Evolutionary conservation across 2,888 invertebrate genomes (phyloP), one percentile per base, ranked within the genome.

Genomic region (Spodoptera littoralis): DNA sequence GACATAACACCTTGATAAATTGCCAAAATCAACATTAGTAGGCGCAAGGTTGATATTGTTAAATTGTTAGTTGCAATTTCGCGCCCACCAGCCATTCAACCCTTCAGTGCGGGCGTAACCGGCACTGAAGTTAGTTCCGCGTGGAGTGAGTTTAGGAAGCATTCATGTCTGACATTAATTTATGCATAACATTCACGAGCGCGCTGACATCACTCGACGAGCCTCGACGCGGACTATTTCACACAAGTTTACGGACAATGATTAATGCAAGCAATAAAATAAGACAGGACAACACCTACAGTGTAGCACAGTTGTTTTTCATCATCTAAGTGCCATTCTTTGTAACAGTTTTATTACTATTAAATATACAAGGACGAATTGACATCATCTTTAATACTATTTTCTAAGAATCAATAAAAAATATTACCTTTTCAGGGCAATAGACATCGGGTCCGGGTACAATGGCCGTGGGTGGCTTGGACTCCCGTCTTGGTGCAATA

Each of bases 401-500:
- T 60, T 24, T 45, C 44, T 8, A 27, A 55, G 46, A n/a, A 43
- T n/a, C 41, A 3, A n/a, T 8, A 41, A 41, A 55, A 36, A 36
- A 36, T 6, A 4, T 65, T 88, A 93, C 93, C 90, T 96, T 96
- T 84, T 97, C 97, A 0, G 97, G 96, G 59, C 94, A 92, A 81
- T 97, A 97, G 4, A 96, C 95, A 30, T 96, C 96, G 0, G 97
- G 96, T 27, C 96, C 95, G 0, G 95, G 95, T 0, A 95, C 89
- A 11, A 88, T 80, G 1, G 88, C 91, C 3, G 95, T 82, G 0
- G 94, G 88, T 22, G 83, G 88, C 73, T 85, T 91, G 24, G 86
- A 68, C 64, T 94, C 92, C 72, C 95, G 83, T 67, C 93, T 88
- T 6, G 95, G 96, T 44, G 98, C 97, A 95, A 99, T 98, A 43